A percentile compares a stretch with the other conserved stretches of the same genome.
Evolutionary conservation across 1,140 invertebrate genomes (phyloP).

Genomic region (Nephila pilipes): DNA sequence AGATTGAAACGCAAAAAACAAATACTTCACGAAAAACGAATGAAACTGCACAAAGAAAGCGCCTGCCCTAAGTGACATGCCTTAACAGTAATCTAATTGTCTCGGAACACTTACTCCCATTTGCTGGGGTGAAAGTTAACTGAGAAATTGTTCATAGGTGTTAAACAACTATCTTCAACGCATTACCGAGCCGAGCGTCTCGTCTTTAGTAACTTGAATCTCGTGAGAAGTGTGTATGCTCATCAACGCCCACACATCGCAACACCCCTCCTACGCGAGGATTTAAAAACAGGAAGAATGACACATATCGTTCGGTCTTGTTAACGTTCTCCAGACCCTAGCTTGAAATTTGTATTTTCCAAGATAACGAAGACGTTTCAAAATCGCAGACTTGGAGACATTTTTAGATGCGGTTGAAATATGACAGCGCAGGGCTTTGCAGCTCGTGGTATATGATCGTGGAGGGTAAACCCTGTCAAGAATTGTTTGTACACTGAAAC

Average conservation of each 20-base stretch:
- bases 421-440: background rate
- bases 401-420: slow-evolving; percentile 54
- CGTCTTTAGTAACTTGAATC: slow-evolving; percentile 68
- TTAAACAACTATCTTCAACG: slow-evolving; percentile 55
- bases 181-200: slow-evolving; percentile 53
- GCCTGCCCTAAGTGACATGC: background rate
- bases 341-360: slow-evolving; percentile 61
- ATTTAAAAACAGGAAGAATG: slow-evolving; percentile 68
- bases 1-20: background rate
- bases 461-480: background rate
- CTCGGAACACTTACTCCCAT: slow-evolving; percentile 19
- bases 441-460: background rate
- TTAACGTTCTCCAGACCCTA: slow-evolving; percentile 68
- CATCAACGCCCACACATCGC: slow-evolving; percentile 58
- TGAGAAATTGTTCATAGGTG: slow-evolving; percentile 57
- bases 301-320: slow-evolving; percentile 58
- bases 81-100: slow-evolving; percentile 35
- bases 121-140: slow-evolving; percentile 6
- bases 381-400: slow-evolving; percentile 45
- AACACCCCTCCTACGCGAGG: slow-evolving; percentile 64
- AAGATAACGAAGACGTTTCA: slow-evolving; percentile 57
- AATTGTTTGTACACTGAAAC: background rate
- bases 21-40: no score
- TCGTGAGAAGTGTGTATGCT: slow-evolving; percentile 70
- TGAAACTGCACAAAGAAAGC: background rate